A percentile compares a stretch with the other conserved stretches of the same genome.
These are phyloP conservation scores for Pangasius djambal DNA, from an alignment of 2,797 vertebrate genomes.

Conservation along the genomic window DNA sequence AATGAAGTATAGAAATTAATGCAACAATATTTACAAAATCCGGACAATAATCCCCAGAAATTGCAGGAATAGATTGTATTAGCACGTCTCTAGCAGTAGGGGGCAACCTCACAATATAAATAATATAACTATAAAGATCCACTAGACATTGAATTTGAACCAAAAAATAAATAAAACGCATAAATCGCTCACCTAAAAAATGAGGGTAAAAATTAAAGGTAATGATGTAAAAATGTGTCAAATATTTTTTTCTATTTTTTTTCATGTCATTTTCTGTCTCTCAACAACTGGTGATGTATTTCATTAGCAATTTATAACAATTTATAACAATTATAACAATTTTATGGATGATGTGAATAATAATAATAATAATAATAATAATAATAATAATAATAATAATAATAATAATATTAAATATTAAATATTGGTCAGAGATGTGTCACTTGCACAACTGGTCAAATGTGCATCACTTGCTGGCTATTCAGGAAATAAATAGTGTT, in stretches of 20 bases:
- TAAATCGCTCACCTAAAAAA: neutral
- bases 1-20: neutral
- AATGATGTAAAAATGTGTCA: neutral
- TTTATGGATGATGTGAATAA: neutral
- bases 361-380: neutral
- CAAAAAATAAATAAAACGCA: neutral
- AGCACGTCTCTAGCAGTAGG: slow-evolving; percentile 10
- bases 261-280: neutral
- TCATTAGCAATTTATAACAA: neutral
- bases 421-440: too few species aligned
- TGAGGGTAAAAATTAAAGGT: neutral
- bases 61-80: neutral
- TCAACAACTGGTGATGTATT: neutral
- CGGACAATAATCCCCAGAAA: neutral
- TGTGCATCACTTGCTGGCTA: neutral
- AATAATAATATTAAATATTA: neutral
- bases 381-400: neutral
- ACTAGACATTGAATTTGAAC: neutral
- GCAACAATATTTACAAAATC: neutral
- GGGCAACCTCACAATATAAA: neutral
- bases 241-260: neutral
- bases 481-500: neutral
- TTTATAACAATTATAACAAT: neutral
- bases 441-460: neutral
- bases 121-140: neutral